These are phyloP conservation scores for Criorhina ranunculi DNA, from an alignment of 2,888 invertebrate species.

Conservation along the genomic window DNA sequence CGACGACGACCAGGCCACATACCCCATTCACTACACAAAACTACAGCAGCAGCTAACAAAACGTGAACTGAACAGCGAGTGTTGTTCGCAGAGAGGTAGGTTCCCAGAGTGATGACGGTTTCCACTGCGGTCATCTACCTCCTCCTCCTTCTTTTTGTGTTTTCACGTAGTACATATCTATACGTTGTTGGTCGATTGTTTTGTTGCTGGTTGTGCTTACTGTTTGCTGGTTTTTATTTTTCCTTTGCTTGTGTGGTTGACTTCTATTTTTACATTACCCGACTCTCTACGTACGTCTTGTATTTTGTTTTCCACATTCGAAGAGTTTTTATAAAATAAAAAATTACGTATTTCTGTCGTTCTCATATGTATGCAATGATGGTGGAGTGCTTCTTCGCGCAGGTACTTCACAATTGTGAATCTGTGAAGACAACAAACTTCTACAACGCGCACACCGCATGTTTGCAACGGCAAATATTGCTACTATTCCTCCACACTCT, in stretches of 20 bases:
- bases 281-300: constrained; percentile 56
- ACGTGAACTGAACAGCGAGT: constrained; percentile 51
- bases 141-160: constrained; percentile 71
- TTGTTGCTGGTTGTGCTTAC: constrained; percentile 54
- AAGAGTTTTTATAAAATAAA: constrained; percentile 23
- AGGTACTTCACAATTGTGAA: constrained; percentile 59
- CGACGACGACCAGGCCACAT: constrained; percentile 21
- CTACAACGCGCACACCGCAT: constrained; percentile 3
- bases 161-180: constrained; percentile 53
- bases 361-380: constrained; percentile 29
- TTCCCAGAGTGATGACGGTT: constrained; percentile 64
- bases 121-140: constrained; percentile 75
- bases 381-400: constrained; percentile 43
- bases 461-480: constrained; percentile 13
- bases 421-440: constrained; percentile 34
- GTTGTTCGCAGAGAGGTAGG: constrained; percentile 51
- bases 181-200: constrained; percentile 64
- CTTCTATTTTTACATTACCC: constrained; percentile 67
- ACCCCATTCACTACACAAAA: constrained; percentile 46
- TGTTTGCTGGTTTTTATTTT: constrained; percentile 53
- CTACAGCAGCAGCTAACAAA: constrained; percentile 25
- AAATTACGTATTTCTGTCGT: constrained; percentile 25
- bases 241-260: constrained; percentile 62
- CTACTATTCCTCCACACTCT: constrained; percentile 7
- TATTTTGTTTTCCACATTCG: constrained; percentile 41